Evolutionary conservation across 2,113 vertebrate genomes (phyloP).

Genomic region (Desmodus rotundus): DNA sequence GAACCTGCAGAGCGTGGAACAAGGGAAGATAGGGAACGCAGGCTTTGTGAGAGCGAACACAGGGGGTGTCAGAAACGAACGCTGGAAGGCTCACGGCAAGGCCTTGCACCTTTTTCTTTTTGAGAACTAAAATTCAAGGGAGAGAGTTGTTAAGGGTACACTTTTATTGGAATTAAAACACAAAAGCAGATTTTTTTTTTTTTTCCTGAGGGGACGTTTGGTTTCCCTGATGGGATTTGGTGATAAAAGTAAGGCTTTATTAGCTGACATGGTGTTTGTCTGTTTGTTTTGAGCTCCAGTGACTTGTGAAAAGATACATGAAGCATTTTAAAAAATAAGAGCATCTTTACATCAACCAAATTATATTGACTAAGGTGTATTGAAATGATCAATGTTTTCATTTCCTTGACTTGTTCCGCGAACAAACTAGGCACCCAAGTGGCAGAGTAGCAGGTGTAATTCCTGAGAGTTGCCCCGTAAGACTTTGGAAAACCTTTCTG

Average conservation of each 20-base stretch:
- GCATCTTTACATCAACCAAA: not conserved
- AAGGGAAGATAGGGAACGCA: accelerated
- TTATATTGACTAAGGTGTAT: not conserved
- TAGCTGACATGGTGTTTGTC: not conserved
- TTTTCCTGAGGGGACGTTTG: not conserved
- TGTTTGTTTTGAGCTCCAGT: not conserved
- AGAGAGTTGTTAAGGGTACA: not conserved
- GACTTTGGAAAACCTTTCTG: conserved; percentile 29
- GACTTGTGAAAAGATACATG: not conserved
- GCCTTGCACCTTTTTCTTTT: not conserved
- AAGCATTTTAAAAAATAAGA: not conserved
- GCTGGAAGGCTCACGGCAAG: not conserved
- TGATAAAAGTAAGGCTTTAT: not conserved
- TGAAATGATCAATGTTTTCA: not conserved
- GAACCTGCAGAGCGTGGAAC: not conserved
- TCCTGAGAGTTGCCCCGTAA: not conserved
- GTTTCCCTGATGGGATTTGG: not conserved
- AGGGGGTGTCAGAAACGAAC: not conserved
- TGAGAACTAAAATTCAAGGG: not conserved
- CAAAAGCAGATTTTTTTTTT: not conserved
- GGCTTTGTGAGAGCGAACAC: accelerated
- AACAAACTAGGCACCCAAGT: not conserved
- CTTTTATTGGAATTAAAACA: not conserved
- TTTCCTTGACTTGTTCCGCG: not conserved
- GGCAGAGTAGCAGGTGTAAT: not conserved